phyloP scores from a whole-genome alignment of 2,113 vertebrate genomes.

The Scortum barcoo region DNA sequence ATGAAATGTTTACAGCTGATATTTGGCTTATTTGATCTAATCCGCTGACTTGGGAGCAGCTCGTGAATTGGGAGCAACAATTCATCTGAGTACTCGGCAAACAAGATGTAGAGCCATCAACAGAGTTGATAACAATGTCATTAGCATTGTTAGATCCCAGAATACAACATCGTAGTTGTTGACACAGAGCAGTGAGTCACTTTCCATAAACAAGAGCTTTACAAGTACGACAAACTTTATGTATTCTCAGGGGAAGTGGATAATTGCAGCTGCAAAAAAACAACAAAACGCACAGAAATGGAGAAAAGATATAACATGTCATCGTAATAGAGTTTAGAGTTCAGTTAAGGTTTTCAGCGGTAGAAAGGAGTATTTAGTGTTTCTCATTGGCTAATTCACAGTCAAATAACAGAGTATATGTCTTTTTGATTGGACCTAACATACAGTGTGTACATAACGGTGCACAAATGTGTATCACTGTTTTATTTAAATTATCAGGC shows the following conservation, averaged over 20 bases:
- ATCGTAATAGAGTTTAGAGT: background rate
- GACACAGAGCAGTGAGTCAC: conserved; percentile 62
- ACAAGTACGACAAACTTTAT: conserved; percentile 36
- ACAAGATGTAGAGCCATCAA: conserved; percentile 48
- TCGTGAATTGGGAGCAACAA: conserved; percentile 35
- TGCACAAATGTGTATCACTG: background rate
- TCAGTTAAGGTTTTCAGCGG: no score
- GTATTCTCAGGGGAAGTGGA: conserved; percentile 34
- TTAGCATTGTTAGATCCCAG: conserved; percentile 56
- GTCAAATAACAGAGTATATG: background rate
- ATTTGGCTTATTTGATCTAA: conserved; percentile 44
- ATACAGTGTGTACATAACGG: background rate
- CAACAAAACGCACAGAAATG: conserved; percentile 30
- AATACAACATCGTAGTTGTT: conserved; percentile 46
- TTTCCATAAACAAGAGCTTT: conserved; percentile 53
- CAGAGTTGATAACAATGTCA: conserved; percentile 62
- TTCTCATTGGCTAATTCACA: background rate
- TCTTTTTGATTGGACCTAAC: background rate
- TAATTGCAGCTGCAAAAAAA: conserved; percentile 40
- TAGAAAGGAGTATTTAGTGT: background rate
- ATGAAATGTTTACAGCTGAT: conserved; percentile 27
- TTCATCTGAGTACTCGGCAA: conserved; percentile 26
- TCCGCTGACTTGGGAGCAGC: conserved; percentile 35
- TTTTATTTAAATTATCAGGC: background rate
- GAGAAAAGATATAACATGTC: background rate